Conservation (phyloP, 2,888 invertebrate species). For the Saturnia pavonia region DNA sequence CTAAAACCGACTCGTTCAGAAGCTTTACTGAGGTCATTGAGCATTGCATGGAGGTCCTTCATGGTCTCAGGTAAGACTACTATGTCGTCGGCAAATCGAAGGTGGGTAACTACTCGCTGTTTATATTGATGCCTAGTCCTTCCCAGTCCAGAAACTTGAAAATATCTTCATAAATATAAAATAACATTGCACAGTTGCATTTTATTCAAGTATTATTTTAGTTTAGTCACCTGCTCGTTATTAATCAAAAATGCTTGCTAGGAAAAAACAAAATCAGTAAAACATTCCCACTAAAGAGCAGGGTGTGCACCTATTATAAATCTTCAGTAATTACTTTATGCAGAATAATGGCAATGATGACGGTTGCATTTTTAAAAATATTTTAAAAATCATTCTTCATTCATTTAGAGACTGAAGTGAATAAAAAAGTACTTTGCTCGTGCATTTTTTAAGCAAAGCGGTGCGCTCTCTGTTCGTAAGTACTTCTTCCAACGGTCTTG, state of each 20-base stretch:
- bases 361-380: conserved; percentile 18
- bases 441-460: neutral
- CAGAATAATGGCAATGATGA: conserved; percentile 19
- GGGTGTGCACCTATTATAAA: conserved; percentile 31
- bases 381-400: conserved; percentile 18
- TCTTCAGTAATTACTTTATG: conserved; percentile 26
- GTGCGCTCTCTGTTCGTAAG: neutral
- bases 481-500: neutral
- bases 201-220: too few species aligned
- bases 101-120: too few species aligned
- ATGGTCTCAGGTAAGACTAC: too few species aligned
- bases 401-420: neutral
- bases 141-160: too few species aligned
- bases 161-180: too few species aligned
- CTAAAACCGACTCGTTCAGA: too few species aligned
- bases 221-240: neutral
- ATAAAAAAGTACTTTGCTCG: neutral
- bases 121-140: too few species aligned
- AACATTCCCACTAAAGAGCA: conserved; percentile 17
- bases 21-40: too few species aligned
- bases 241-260: conserved; percentile 20
- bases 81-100: too few species aligned
- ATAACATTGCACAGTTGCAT: too few species aligned
- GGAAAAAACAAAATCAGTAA: conserved; percentile 31
- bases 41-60: too few species aligned